These are phyloP conservation scores for Caenorhabditis parvicauda DNA, from an alignment of 2,888 invertebrate species.

Conservation along the genomic window DNA sequence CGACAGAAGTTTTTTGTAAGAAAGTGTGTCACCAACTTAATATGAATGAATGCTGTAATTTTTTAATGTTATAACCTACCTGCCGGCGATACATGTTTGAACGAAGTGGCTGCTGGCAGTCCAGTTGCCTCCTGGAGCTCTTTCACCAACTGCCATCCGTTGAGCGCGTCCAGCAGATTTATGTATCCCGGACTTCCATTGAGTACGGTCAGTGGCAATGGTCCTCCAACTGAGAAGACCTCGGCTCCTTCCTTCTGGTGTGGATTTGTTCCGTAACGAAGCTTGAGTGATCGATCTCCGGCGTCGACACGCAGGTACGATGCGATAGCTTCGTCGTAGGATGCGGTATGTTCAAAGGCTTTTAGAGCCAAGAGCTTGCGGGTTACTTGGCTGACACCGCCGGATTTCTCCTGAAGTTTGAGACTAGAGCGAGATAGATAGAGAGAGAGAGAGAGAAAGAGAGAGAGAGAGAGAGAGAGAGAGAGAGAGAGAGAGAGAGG, in stretches of 20 bases:
- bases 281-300: conserved; percentile 46
- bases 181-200: conserved; percentile 96
- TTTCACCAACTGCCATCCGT: conserved; percentile 91
- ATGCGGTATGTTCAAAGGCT: conserved; percentile 92
- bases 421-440: too few relatives aligned
- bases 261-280: conserved; percentile 87
- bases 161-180: conserved; percentile 92
- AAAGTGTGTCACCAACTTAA: too few relatives aligned
- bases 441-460: too few relatives aligned
- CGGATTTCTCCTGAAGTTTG: conserved; percentile 67
- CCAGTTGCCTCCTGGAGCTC: conserved; percentile 79
- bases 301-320: conserved; percentile 82
- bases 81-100: conserved; percentile 97
- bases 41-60: too few relatives aligned
- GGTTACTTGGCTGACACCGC: conserved; percentile 68
- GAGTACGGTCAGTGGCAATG: conserved; percentile 70
- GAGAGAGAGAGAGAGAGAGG: conserved; percentile 5
- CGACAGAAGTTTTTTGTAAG: too few relatives aligned
- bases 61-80: too few relatives aligned
- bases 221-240: conserved; percentile 52
- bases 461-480: not conserved
- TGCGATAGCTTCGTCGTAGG: conserved; percentile 89
- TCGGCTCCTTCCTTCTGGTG: conserved; percentile 72
- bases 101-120: conserved; percentile 83
- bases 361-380: conserved; percentile 70